These are phyloP conservation scores for Drosophila colorata DNA, from an alignment of 2,888 invertebrate genomes.

Conservation along the genomic window DNA sequence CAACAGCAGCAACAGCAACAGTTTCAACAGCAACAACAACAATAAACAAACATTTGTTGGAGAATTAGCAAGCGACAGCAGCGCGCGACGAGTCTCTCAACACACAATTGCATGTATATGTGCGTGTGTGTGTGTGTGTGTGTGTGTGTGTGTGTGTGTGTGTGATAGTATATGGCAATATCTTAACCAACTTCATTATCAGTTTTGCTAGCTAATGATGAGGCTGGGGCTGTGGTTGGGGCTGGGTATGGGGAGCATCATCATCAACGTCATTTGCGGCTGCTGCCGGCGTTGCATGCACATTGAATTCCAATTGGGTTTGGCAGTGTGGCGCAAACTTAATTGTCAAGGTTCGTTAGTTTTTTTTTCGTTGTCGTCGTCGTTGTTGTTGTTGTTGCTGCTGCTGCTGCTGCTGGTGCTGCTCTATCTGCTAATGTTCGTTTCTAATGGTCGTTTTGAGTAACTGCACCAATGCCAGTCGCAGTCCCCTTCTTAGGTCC, in stretches of 20 bases:
- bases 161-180: slow-evolving; percentile 36
- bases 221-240: slow-evolving; percentile 19
- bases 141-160: slow-evolving; percentile 6
- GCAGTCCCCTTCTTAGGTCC: slow-evolving; percentile 9
- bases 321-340: slow-evolving; percentile 78
- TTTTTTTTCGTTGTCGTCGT: slow-evolving; percentile 46
- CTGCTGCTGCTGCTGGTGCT: slow-evolving; percentile 14
- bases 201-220: slow-evolving; percentile 50
- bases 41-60: slow-evolving; percentile 75
- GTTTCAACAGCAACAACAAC: slow-evolving; percentile 14
- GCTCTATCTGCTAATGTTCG: slow-evolving; percentile 70
- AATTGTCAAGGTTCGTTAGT: slow-evolving; percentile 80
- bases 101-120: slow-evolving; percentile 13
- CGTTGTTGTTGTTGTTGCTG: slow-evolving; percentile 25
- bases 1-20: slow-evolving; percentile 41
- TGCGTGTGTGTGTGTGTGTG: too few relatives aligned
- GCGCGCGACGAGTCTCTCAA: slow-evolving; percentile 37
- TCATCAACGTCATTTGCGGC: slow-evolving; percentile 72
- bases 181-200: slow-evolving; percentile 69
- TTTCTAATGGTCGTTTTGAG: slow-evolving; percentile 78
- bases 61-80: slow-evolving; percentile 69
- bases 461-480: slow-evolving; percentile 58
- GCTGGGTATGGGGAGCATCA: slow-evolving; percentile 53
- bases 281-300: slow-evolving; percentile 67
- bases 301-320: slow-evolving; percentile 79